A percentile compares a stretch with the other conserved stretches of the same genome.
Evolutionary conservation across 2,888 invertebrate species (phyloP).

Genomic region (Amphiduros pacificus): DNA sequence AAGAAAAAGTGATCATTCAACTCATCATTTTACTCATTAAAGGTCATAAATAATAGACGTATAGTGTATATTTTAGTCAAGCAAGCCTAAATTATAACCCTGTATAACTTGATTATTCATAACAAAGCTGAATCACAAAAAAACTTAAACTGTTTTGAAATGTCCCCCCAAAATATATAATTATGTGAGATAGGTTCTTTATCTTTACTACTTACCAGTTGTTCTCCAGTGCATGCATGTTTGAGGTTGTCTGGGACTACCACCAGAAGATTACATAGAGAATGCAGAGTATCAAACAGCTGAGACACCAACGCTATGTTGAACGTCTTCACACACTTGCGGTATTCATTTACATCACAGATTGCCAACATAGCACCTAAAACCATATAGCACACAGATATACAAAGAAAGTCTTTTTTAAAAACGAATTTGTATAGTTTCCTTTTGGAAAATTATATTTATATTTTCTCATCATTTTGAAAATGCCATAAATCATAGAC

Average conservation of each 20-base stretch:
- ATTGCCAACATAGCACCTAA: conserved; percentile 95
- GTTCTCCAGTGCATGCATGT: conserved; percentile 92
- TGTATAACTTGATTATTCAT: too few species aligned
- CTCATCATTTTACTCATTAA: too few species aligned
- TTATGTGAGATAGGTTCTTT: not conserved
- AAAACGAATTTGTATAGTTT: too few species aligned
- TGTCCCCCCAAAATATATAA: not conserved
- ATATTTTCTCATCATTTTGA: too few species aligned
- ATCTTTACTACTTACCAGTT: conserved; percentile 71
- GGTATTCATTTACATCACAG: conserved; percentile 96
- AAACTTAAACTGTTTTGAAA: not conserved
- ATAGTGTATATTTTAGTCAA: too few species aligned
- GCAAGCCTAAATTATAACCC: too few species aligned
- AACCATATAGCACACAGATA: too few species aligned
- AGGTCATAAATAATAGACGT: too few species aligned
- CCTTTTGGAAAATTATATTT: too few species aligned
- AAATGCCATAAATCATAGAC: too few species aligned
- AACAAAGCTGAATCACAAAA: not conserved
- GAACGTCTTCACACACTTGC: conserved; percentile 81
- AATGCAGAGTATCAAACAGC: conserved; percentile 93
- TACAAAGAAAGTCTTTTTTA: too few species aligned
- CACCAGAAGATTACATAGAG: conserved; percentile 85
- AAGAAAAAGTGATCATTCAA: too few species aligned
- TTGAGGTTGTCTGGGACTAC: conserved; percentile 95
- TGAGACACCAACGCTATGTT: conserved; percentile 78